Base-by-base conservation (phyloP, 2,888 invertebrate genomes). In the Cyrtodaria siliqua region DNA sequence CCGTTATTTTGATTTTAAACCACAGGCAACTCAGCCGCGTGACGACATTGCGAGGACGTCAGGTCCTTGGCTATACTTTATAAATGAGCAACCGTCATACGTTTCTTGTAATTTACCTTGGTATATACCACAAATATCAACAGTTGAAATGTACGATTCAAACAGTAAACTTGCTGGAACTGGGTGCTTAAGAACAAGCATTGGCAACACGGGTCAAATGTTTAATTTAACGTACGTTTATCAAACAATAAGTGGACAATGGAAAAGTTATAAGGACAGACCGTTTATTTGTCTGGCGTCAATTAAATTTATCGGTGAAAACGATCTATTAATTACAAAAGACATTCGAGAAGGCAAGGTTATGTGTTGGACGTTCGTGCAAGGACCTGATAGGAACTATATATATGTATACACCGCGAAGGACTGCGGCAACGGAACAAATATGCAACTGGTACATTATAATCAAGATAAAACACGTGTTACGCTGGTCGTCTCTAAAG, bases 361-460 rank as follows among this genome's bases (percentile, higher is more conserved):
- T 50, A 66, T 78, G 44, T 78, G 81, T 38, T 81, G 81, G 81
- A 78, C 78, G 3, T 81, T 81, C 57, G 50, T 74, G 20, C 57
- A 52, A 42, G 70, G 67, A 16, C 33, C 63, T 24, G 47, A 53
- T 18, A 50, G 64, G 24, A 62, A 69, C 29, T 80, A 63, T 62
- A 62, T 80, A 20, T 80, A 73, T 29, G 57, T 80, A 26, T 80
- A 70, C 40, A 57, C 52, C 27, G 76, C 80, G 12, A 63, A 67
- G 20, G 76, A 80, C 55, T 80, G 80, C 56, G 80, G 80, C 2
- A 76, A 80, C 42, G 80, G 80, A 2, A 80, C 80, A 12, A 74
- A 77, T 68, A 76, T 76, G 70, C 80, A 80, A 40, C 63, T 80
- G n/a, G 69, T 80, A 12, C 61, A 62, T 44, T 66, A 55, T 33